Evolutionary conservation across 1,140 invertebrate species (phyloP), one percentile per base, ranked within the genome.

Genomic region (Zaprionus vittiger): DNA sequence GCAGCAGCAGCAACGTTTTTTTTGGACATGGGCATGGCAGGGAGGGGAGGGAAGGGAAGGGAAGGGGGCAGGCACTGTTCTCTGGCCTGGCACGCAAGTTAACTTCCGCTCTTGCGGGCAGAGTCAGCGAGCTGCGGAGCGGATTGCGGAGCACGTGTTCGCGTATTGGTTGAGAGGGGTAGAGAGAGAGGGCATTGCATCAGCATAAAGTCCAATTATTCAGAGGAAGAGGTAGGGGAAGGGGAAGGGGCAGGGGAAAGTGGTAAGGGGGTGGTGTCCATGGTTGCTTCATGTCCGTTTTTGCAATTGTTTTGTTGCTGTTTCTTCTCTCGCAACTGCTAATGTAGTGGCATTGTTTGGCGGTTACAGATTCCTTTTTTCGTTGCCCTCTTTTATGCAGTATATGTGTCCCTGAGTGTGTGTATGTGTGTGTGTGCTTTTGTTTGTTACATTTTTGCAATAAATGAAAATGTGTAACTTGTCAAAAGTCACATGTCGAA

Each of bases 261-360:
- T 4, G 47, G n/a, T 12, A 12, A 9, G 34, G 52, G 69, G 49
- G 41, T 7, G 26, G 14, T 20, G 15, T n/a, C 38, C 14, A n/a
- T 14, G 38, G 38, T 52, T 12, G 3, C 5, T 15, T 11, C 31
- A 41, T 67, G 37, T 67, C 55, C 17, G 62, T 31, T 28, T 56
- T 54, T 38, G 14, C 66, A 24, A 44, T 61, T 75, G 49, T 57
- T 70, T 20, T 24, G 22, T 24, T 52, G 24, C 54, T 49, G 26
- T 6, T 52, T 41, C 63, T 63, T 62, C 64, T 68, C 55, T 57
- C 15, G 61, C 64, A 79, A 69, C 83, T 87, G 84, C 83, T 87
- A 87, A 87, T 87, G 83, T 89, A 89, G 83, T 89, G 84, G 84
- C 74, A 68, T 83, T 86, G 83, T 86, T 86, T 86, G 84, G 83